phyloP scores from a whole-genome alignment of 1,140 invertebrate genomes.

The Drosophila pruinosa region DNA sequence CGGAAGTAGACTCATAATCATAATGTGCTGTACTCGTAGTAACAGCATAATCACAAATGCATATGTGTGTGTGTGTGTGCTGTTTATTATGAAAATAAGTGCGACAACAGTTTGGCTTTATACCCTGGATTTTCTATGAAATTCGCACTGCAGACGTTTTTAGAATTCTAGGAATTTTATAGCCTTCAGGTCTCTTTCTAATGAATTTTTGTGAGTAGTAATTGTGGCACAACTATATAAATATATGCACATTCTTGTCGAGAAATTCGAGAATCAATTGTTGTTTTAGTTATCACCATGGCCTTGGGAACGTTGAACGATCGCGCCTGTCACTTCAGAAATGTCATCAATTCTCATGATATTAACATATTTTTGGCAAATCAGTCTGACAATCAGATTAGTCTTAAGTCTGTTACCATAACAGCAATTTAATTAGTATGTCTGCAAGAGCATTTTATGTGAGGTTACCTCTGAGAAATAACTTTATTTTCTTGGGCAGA shows the following conservation, averaged over 20 bases:
- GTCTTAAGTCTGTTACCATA: neutral
- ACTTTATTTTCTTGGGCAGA: too few species aligned
- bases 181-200: too few species aligned
- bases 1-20: slow-evolving; percentile 17
- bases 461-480: slow-evolving; percentile 15
- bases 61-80: neutral
- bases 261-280: too few species aligned
- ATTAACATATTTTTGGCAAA: neutral
- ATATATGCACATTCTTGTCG: too few species aligned
- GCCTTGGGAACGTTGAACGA: too few species aligned
- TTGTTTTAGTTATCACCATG: too few species aligned
- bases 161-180: too few species aligned
- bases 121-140: neutral
- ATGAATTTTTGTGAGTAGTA: too few species aligned
- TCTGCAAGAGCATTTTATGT: neutral
- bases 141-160: neutral
- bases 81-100: neutral
- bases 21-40: neutral
- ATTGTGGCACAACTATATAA: too few species aligned
- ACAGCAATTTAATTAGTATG: neutral
- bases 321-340: too few species aligned
- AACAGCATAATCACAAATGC: slow-evolving; percentile 7
- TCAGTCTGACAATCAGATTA: neutral
- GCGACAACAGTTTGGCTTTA: neutral
- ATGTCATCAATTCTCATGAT: neutral